Evolutionary conservation across 1,140 invertebrate genomes (phyloP).

Genomic region (Aphidius ervi): DNA sequence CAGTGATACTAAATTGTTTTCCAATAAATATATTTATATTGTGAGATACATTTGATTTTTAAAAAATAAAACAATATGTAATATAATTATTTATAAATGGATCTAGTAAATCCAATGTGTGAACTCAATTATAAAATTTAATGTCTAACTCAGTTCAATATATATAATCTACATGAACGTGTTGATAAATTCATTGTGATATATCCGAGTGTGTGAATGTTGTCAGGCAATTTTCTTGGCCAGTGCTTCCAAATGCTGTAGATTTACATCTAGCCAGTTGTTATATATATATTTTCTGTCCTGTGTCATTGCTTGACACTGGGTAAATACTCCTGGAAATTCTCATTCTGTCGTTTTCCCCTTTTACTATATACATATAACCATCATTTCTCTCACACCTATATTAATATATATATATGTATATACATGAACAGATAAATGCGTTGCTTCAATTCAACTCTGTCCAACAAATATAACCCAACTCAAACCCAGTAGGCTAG

Average conservation of each 20-base stretch:
- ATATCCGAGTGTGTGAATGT: slow-evolving; percentile 39
- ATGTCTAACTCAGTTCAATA: no score
- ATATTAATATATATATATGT: no score
- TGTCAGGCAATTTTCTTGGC: slow-evolving; percentile 56
- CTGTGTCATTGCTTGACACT: slow-evolving; percentile 16
- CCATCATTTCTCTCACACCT: slow-evolving; percentile 16
- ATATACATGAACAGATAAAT: slow-evolving; percentile 1
- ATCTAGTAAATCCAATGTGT: no score
- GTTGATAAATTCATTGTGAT: no score
- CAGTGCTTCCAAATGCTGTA: slow-evolving; percentile 53
- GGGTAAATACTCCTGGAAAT: slow-evolving; percentile 27
- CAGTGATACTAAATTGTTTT: no score
- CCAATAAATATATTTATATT: no score
- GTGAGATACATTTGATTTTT: no score
- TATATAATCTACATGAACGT: no score
- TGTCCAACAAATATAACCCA: slow-evolving; percentile 20
- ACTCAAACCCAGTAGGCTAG: slow-evolving; percentile 32
- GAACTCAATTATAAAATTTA: no score
- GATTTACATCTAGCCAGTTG: slow-evolving; percentile 49
- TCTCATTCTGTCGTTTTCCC: slow-evolving; percentile 14
- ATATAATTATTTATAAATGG: background rate
- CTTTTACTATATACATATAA: background rate
- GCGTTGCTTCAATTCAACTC: slow-evolving; percentile 18
- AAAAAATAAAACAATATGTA: no score
- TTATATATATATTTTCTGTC: slow-evolving; percentile 10